A percentile compares a stretch with the other conserved stretches of the same genome.
These are phyloP conservation scores for Regulus satrapa DNA, from an alignment of 2,113 vertebrate genomes.

Conservation along the genomic window DNA sequence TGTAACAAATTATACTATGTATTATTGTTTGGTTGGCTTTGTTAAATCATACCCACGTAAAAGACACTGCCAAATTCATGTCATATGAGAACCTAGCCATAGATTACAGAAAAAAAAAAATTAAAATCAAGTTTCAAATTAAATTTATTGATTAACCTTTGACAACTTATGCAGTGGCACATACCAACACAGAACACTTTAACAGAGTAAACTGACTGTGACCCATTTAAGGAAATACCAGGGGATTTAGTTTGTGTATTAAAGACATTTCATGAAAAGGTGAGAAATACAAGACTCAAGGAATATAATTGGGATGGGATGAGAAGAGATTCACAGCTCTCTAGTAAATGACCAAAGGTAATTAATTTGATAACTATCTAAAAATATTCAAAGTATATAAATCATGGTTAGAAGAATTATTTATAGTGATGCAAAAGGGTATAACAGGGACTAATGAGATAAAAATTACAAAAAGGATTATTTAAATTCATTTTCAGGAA, in stretches of 20 bases:
- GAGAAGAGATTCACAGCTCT: neutral
- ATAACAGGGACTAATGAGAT: neutral
- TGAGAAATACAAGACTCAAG: neutral
- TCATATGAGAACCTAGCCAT: neutral
- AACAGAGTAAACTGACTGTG: neutral
- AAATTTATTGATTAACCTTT: neutral
- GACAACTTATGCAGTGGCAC: neutral
- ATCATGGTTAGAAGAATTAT: neutral
- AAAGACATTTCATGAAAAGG: neutral
- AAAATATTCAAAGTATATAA: neutral
- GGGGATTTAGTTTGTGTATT: neutral
- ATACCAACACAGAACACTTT: neutral
- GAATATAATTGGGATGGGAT: neutral
- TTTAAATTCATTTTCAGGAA: conserved; percentile 13
- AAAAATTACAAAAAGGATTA: conserved; percentile 4
- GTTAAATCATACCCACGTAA: neutral
- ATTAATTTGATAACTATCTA: neutral
- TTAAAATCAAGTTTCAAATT: neutral
- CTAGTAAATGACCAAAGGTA: neutral
- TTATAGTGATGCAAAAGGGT: neutral
- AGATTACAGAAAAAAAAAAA: neutral
- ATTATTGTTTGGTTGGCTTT: neutral
- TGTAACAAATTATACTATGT: neutral
- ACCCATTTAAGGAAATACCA: neutral
- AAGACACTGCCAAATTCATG: neutral